phyloP scores from a whole-genome alignment of 2,113 vertebrate genomes.

The Tauraco erythrolophus region DNA sequence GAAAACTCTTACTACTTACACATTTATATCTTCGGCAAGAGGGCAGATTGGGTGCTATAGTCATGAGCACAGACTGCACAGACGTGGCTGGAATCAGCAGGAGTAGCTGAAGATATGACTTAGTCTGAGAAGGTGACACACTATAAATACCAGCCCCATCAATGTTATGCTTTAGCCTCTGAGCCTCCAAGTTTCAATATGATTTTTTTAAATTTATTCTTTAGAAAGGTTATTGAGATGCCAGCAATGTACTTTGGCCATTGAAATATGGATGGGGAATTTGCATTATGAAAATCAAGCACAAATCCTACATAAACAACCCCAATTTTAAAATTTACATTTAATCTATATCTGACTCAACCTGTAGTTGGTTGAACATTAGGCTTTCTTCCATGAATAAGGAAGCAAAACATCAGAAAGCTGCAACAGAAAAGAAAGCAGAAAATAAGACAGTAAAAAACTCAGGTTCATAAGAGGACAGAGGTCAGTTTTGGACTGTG shows the following conservation, averaged over 20 bases:
- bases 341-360: neutral
- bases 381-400: neutral
- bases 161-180: rapidly evolving
- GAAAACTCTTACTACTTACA: neutral
- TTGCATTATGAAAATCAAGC: neutral
- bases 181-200: neutral
- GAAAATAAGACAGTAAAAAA: neutral
- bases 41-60: neutral
- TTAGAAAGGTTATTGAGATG: neutral
- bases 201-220: neutral
- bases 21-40: neutral
- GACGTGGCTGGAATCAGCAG: neutral
- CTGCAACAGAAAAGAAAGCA: neutral
- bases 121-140: neutral
- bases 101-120: neutral
- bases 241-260: neutral
- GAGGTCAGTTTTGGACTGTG: neutral
- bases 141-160: neutral
- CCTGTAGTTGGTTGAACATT: neutral
- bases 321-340: neutral
- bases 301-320: neutral
- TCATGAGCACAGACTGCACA: neutral
- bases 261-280: neutral
- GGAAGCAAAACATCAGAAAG: neutral
- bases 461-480: neutral